Evolutionary conservation across 2,888 invertebrate species (phyloP).

Genomic region (Tachina grossa): DNA sequence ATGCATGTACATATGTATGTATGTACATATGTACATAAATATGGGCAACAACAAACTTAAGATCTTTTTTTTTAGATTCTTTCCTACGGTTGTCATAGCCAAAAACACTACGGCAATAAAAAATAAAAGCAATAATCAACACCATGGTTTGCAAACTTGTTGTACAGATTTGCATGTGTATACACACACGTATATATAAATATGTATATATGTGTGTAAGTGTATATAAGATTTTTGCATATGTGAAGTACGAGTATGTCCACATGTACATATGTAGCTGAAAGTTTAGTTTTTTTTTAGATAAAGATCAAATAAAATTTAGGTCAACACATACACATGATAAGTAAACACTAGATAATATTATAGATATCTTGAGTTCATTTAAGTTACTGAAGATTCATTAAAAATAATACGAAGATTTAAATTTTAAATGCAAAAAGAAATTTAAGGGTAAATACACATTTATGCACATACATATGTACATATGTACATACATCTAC

Average conservation of each 20-base stretch:
- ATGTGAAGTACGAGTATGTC: background rate
- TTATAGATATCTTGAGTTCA: slow-evolving; percentile 15
- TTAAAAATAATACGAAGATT: background rate
- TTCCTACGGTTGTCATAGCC: slow-evolving; percentile 33
- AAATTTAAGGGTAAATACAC: background rate
- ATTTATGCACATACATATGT: too few relatives aligned
- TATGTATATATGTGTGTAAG: background rate
- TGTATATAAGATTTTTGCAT: background rate
- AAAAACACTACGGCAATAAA: slow-evolving; percentile 24
- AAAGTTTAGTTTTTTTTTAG: slow-evolving; percentile 21
- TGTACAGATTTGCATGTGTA: too few relatives aligned
- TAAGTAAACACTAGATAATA: slow-evolving; percentile 37
- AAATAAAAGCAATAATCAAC: slow-evolving; percentile 18
- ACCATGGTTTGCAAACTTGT: background rate
- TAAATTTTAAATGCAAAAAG: background rate
- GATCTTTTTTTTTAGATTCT: slow-evolving; percentile 30
- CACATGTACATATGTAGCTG: background rate
- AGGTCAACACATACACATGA: slow-evolving; percentile 54
- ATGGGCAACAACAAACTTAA: background rate
- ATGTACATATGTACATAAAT: too few relatives aligned
- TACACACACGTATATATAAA: background rate
- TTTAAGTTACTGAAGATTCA: slow-evolving; percentile 11
- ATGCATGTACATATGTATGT: background rate
- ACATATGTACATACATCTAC: too few relatives aligned
- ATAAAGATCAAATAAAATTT: slow-evolving; percentile 56